A percentile compares a stretch with the other conserved stretches of the same genome.
Conservation (phyloP, 2,797 vertebrate species). For the Euphonia xanthogaster region DNA sequence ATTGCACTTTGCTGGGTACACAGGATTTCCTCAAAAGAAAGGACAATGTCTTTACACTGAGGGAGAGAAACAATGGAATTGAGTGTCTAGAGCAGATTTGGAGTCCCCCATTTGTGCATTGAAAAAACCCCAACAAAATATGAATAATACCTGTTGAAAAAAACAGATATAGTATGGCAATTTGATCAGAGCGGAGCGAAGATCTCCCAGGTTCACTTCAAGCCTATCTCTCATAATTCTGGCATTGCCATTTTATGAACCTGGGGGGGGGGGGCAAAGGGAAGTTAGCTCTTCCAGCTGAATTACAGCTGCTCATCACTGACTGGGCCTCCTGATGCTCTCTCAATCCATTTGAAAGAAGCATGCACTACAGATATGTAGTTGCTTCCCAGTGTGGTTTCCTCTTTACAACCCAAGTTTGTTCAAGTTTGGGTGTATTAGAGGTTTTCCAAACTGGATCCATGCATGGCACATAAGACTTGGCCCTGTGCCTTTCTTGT, state of each 20-base stretch:
- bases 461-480: not conserved
- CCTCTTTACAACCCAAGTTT: not conserved
- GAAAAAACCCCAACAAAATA: not conserved
- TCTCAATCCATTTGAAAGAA: not conserved
- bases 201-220: not conserved
- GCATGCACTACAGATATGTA: rapidly evolving
- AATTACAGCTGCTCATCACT: not conserved
- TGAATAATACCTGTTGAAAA: not conserved
- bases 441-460: not conserved
- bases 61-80: not conserved
- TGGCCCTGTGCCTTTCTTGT: not conserved
- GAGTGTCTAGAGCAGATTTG: not conserved
- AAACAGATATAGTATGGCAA: not conserved
- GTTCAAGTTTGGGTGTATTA: not conserved
- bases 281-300: not conserved
- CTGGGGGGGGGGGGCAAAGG: not conserved
- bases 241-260: not conserved
- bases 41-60: not conserved
- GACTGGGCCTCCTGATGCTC: not conserved
- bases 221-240: not conserved
- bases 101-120: rapidly evolving
- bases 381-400: not conserved
- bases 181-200: not conserved
- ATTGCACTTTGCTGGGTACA: not conserved
- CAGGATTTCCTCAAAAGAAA: not conserved